Conservation (phyloP, 2,113 vertebrate species). For the Nycticorax nycticorax region DNA sequence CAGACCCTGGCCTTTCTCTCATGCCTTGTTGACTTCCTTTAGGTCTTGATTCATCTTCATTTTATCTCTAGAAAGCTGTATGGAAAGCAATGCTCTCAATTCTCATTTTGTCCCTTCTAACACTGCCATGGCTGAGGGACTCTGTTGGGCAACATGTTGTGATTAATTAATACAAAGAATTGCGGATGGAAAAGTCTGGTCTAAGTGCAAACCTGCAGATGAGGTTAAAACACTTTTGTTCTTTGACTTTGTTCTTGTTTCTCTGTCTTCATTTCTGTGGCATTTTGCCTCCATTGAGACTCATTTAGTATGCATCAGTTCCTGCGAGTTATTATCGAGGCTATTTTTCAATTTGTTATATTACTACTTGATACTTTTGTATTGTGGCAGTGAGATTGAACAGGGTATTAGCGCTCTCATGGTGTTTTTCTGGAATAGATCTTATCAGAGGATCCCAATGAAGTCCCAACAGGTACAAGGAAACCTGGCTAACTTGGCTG, state of each 20-base stretch:
- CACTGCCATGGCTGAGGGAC: not conserved
- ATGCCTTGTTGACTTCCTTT: not conserved
- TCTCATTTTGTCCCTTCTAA: not conserved
- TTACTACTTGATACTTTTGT: conserved; percentile 20
- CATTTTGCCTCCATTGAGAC: conserved; percentile 29
- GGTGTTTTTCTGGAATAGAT: not conserved
- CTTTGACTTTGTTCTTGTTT: conserved; percentile 37
- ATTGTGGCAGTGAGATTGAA: conserved; percentile 11
- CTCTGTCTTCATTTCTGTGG: conserved; percentile 28
- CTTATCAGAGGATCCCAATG: not conserved
- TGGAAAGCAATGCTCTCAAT: not conserved
- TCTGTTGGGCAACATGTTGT: not conserved
- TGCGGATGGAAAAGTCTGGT: not conserved
- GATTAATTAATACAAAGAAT: conserved; percentile 9
- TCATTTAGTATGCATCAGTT: conserved; percentile 37
- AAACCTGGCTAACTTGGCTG: not conserved
- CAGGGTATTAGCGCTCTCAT: not conserved
- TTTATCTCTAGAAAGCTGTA: not conserved
- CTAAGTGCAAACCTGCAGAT: not conserved
- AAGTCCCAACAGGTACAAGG: not conserved
- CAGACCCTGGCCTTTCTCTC: not conserved
- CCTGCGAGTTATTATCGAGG: conserved; percentile 14
- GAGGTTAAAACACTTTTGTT: conserved; percentile 32
- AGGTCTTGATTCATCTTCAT: not conserved
- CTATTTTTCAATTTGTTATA: conserved; percentile 36